phyloP scores from a whole-genome alignment of 2,113 vertebrate species.

The Eubucco bourcierii region DNA sequence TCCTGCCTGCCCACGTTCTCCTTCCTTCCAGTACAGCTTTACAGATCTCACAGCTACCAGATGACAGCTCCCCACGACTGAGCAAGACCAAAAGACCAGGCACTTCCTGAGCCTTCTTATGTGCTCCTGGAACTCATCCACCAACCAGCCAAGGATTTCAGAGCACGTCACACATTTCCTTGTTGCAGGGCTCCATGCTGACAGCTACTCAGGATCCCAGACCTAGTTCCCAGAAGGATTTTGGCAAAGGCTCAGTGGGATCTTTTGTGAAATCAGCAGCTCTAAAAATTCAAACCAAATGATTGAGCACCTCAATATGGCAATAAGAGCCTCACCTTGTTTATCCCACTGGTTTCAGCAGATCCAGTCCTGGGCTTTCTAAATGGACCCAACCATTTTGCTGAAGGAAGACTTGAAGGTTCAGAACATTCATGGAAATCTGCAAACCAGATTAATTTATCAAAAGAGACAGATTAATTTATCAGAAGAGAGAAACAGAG shows the following conservation, averaged over 20 bases:
- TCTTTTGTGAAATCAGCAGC: not conserved
- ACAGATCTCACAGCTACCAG: not conserved
- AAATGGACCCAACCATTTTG: accelerated
- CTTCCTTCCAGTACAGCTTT: not conserved
- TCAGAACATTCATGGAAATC: accelerated
- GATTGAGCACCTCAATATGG: not conserved
- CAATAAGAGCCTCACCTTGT: not conserved
- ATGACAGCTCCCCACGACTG: not conserved
- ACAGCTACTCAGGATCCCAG: not conserved
- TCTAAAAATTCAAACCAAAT: not conserved
- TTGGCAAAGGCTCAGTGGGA: not conserved
- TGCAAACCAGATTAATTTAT: not conserved
- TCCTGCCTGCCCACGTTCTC: not conserved
- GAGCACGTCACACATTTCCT: accelerated
- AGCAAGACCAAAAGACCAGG: not conserved
- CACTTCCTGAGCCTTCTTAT: accelerated
- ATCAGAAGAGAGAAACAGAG: not conserved
- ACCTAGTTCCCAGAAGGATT: too few species aligned
- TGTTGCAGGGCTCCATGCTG: not conserved
- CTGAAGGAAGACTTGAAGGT: not conserved
- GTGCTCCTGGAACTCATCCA: not conserved
- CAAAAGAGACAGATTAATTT: not conserved
- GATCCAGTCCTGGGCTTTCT: not conserved
- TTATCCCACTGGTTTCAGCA: not conserved
- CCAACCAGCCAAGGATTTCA: not conserved